These are phyloP conservation scores for Lasioglossum figueresi DNA, from an alignment of 2,888 invertebrate species.

Conservation along the genomic window DNA sequence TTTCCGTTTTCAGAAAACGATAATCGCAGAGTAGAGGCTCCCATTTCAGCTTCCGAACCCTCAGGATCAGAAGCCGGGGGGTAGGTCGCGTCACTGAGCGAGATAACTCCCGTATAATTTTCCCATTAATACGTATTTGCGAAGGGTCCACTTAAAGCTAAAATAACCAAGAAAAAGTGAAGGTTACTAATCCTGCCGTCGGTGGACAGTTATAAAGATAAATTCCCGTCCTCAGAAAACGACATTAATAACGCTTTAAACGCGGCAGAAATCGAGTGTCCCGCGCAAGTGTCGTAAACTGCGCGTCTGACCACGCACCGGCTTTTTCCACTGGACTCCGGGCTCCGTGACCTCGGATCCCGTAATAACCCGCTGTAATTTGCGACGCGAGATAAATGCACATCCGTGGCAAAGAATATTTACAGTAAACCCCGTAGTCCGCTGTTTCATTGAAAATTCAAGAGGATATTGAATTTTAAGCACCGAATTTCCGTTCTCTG, in stretches of 20 bases:
- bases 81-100: conserved; percentile 23
- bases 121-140: conserved; percentile 55
- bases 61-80: conserved; percentile 2
- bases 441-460: conserved; percentile 21
- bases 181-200: conserved; percentile 13
- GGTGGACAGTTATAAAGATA: conserved; percentile 28
- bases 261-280: not conserved
- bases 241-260: conserved; percentile 25
- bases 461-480: conserved; percentile 12
- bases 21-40: not conserved
- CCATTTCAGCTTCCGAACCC: not conserved
- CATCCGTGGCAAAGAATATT: conserved; percentile 19
- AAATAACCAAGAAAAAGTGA: conserved; percentile 25
- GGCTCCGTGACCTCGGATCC: not conserved
- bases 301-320: conserved; percentile 18
- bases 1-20: not conserved
- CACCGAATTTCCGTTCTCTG: not conserved
- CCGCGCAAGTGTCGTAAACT: not conserved
- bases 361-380: conserved; percentile 16
- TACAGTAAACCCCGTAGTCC: not conserved
- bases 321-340: conserved; percentile 31
- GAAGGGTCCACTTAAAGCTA: conserved; percentile 22
- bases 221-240: conserved; percentile 15
- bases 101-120: conserved; percentile 51
- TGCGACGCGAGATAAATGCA: conserved; percentile 28